Evolutionary conservation across 2,113 vertebrate species (phyloP).

Genomic region (Myrmecophaga tridactyla): DNA sequence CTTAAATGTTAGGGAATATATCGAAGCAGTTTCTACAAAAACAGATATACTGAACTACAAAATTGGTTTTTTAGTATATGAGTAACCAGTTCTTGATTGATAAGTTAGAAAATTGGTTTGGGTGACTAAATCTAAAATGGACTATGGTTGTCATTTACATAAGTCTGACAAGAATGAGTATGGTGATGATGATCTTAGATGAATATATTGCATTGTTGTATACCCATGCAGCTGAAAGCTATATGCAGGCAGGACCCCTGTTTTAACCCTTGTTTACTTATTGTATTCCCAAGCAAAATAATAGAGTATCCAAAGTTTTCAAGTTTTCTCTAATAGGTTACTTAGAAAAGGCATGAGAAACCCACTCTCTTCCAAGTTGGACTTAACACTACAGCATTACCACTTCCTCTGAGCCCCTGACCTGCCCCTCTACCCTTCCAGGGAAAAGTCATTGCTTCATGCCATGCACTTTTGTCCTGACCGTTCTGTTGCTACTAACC

Average conservation of each 20-base stretch:
- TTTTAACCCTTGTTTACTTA: neutral
- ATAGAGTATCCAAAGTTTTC: neutral
- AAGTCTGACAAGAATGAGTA: neutral
- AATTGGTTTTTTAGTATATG: neutral
- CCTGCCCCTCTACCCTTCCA: too few relatives aligned
- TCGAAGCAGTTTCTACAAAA: neutral
- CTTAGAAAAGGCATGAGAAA: neutral
- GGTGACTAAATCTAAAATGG: neutral
- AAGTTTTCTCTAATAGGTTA: neutral
- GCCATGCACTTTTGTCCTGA: rapidly evolving
- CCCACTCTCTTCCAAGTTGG: neutral
- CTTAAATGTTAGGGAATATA: neutral
- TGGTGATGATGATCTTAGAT: too few relatives aligned
- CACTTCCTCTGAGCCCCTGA: too few relatives aligned
- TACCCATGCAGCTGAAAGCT: neutral
- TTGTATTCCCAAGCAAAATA: neutral
- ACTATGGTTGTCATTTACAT: neutral
- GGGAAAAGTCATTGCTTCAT: neutral
- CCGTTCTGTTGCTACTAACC: rapidly evolving
- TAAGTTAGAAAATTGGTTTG: neutral
- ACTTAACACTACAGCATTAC: rapidly evolving
- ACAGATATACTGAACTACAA: neutral
- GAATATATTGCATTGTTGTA: neutral
- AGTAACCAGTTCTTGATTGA: neutral
- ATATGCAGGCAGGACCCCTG: neutral